Base-by-base conservation (phyloP, 2,113 vertebrate species). In the Rhinopithecus roxellana region DNA sequence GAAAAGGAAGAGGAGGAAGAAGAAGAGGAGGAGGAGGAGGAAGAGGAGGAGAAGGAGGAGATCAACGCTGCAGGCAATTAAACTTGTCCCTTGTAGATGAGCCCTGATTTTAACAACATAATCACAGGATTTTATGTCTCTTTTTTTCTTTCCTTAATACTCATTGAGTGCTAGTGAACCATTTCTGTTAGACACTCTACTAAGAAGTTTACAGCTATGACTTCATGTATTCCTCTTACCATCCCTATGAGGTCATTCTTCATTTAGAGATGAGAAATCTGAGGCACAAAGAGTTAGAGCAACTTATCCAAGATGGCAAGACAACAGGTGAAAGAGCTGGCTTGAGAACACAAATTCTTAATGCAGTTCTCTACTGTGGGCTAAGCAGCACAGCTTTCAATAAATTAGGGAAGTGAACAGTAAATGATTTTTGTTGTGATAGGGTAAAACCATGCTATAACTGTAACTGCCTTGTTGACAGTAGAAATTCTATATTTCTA, bases 401-500 rank as follows among this genome's bases (percentile, higher is more conserved):
- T 89, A 40, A 75, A 67, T 57, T 70, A 67, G 70, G 70, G 74
- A 77, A 23, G 10, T n/a, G 30, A 40, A 2, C 13, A n/a, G 64
- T 87, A 74, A 93, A 27, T 75, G 32, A 69, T 52, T 90, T 91
- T 13, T 64, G 9, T 10, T 30, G 50, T 30, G 55, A 38, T 30
- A 52, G 18, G 13, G 52, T 72, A 64, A 96, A 86, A 72, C 16
- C 1, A n/a, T 43, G 32, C n/a, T 48, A n/a, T 78, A 35, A 64
- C 40, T 70, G 7, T 35, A 85, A 77, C 14, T 77, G 57, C 38
- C 35, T 70, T 64, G 4, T 45, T 81, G 35, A 95, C 1, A 84
- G 11, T 48, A 79, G 38, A 83, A 93, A 67, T 67, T 82, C 52
- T 82, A 2, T 89, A 67, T n/a, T 83, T 91, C 95, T 45, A 69